phyloP scores from a whole-genome alignment of 2,888 invertebrate genomes.

The Cacoxenus indagator region DNA sequence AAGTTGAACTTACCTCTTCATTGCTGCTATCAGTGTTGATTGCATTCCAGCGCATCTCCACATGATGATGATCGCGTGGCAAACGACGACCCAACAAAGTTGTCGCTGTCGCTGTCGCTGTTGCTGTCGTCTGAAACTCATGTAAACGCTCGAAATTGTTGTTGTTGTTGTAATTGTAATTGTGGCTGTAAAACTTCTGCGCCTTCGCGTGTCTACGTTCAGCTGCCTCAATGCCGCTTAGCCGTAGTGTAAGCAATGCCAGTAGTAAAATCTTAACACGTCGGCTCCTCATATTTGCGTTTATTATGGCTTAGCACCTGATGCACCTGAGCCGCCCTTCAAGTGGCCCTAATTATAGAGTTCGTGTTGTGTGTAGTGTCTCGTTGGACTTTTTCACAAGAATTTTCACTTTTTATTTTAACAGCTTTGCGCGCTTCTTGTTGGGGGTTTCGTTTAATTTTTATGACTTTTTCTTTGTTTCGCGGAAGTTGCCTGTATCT shows the following conservation, averaged over 20 bases:
- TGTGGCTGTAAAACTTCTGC: neutral
- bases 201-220: no score
- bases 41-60: neutral
- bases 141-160: no score
- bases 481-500: neutral
- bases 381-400: neutral
- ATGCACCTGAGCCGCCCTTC: neutral
- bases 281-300: slow-evolving; percentile 8
- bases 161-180: slow-evolving; percentile 27
- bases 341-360: neutral
- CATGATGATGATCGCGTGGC: slow-evolving; percentile 31
- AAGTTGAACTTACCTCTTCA: slow-evolving; percentile 10
- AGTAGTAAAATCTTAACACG: neutral
- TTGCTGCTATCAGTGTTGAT: slow-evolving; percentile 15
- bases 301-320: slow-evolving; percentile 8
- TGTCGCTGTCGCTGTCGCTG: neutral
- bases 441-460: neutral
- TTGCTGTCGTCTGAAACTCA: no score
- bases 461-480: neutral
- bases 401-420: slow-evolving; percentile 18
- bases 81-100: slow-evolving; percentile 8
- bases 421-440: neutral
- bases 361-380: neutral
- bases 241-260: neutral
- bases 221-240: no score